Evolutionary conservation across 1,140 invertebrate species (phyloP).

Genomic region (Eriosoma lanigerum): DNA sequence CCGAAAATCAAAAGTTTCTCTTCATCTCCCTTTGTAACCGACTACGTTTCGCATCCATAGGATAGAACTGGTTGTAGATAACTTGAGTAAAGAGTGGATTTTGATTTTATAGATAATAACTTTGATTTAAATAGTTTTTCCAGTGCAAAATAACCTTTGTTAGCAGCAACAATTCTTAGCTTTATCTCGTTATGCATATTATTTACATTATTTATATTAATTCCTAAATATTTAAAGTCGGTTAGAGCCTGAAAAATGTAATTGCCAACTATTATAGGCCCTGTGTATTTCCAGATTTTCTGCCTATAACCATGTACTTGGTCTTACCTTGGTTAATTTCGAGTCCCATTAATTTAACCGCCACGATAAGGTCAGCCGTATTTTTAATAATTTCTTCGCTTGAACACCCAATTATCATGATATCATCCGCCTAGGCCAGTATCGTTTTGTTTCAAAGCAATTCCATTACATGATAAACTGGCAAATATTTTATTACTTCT

Average conservation of each 20-base stretch:
- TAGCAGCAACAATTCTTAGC: neutral
- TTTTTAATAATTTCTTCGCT: too few species aligned
- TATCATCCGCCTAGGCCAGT: too few species aligned
- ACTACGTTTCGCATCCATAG: neutral
- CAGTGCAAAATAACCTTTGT: neutral
- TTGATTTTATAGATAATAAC: constrained; percentile 22
- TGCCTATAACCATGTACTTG: constrained; percentile 2
- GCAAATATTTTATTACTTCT: too few species aligned
- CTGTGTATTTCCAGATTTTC: constrained; percentile 1
- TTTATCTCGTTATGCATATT: constrained; percentile 20
- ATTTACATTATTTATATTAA: constrained; percentile 23
- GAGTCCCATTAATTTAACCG: constrained; percentile 15
- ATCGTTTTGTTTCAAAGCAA: too few species aligned
- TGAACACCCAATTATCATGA: too few species aligned
- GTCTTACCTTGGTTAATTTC: constrained; percentile 5
- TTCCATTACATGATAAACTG: too few species aligned
- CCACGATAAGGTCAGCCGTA: neutral
- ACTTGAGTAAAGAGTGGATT: constrained; percentile 4
- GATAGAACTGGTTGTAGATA: constrained; percentile 14
- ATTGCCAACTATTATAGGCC: constrained; percentile 2
- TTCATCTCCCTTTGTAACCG: neutral
- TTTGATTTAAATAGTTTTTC: too few species aligned
- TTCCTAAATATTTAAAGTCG: constrained; percentile 25
- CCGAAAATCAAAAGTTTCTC: neutral
- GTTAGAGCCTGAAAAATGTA: constrained; percentile 1